A percentile compares a stretch with the other conserved stretches of the same genome.
phyloP scores from a whole-genome alignment of 2,113 vertebrate genomes.

The Stomatorhinus ivindoensis region DNA sequence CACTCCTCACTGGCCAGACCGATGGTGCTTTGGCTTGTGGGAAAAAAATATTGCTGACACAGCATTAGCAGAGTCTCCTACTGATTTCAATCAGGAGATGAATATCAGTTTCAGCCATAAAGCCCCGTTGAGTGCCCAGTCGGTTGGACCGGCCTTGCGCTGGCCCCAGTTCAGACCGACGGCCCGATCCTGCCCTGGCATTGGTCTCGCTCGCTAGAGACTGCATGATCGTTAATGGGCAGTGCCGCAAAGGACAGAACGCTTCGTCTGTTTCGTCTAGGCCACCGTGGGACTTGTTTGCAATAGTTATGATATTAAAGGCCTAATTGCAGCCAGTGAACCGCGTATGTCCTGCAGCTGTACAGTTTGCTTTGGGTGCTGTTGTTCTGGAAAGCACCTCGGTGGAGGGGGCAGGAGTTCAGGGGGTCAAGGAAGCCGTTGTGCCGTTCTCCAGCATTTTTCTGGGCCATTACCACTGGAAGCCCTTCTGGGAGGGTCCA shows the following conservation, averaged over 20 bases:
- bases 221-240: conserved; percentile 55
- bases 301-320: conserved; percentile 56
- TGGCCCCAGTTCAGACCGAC: conserved; percentile 56
- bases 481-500: conserved; percentile 25
- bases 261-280: conserved; percentile 44
- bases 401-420: conserved; percentile 56
- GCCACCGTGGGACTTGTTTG: conserved; percentile 49
- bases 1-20: conserved; percentile 45
- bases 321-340: conserved; percentile 63
- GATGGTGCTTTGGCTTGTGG: conserved; percentile 42
- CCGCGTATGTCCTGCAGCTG: conserved; percentile 47
- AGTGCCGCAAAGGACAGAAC: conserved; percentile 47
- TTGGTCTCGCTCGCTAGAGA: conserved; percentile 58
- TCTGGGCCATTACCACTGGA: conserved; percentile 26
- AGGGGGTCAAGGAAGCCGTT: conserved; percentile 46
- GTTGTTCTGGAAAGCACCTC: conserved; percentile 48
- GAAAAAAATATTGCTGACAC: conserved; percentile 58
- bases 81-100: conserved; percentile 69
- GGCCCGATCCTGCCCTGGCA: conserved; percentile 41
- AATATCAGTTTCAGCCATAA: conserved; percentile 58
- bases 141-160: conserved; percentile 55
- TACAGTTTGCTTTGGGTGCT: conserved; percentile 46
- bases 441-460: conserved; percentile 24
- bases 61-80: conserved; percentile 51
- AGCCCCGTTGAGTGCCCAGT: conserved; percentile 54